Evolutionary conservation across 1,140 invertebrate species (phyloP), one percentile per base, ranked within the genome.

Genomic region (Drosophila arawakana): DNA sequence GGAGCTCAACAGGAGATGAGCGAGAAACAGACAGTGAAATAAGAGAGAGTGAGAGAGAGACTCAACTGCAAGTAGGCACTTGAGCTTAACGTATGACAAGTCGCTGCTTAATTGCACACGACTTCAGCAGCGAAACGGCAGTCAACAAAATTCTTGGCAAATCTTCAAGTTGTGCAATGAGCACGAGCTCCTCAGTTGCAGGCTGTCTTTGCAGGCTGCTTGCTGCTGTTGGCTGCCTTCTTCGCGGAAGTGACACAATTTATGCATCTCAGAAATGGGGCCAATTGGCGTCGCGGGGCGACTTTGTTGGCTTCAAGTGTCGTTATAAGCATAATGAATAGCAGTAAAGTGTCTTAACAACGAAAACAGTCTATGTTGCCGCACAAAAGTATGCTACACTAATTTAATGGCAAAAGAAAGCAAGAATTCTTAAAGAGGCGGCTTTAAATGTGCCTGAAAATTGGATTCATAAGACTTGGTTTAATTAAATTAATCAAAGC

Each of bases 51-150:
- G 25, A 30, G 25, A 30, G 25, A 2, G 25, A 30, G 25, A 30
- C 25, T 30, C 25, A 30, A 30, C 25, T 30, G 44, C 66, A 67
- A 86, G 84, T 83, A 76, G 76, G 67, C 77, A 72, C 83, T 86
- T 86, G 83, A 88, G 72, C 78, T 70, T 83, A 83, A 86, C 83
- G 84, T 88, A 86, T 75, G 83, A 88, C 83, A 88, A 88, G 79
- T 77, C 79, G 54, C 60, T 77, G 82, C 76, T 80, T 86, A 88
- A 86, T 86, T 86, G 83, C 83, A 78, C 77, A 82, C 58, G 37
- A 21, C 35, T 3, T 10, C 8, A 41, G 58, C 58, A 30, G 13
- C 25, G 47, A n/a, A 13, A 11, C 18, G 11, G 25, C 25, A 30
- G 25, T 7, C 25, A 58, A 25, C 18, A 58, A 58, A 15, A 43